Evolutionary conservation across 2,888 invertebrate genomes (phyloP), one percentile per base, ranked within the genome.

Genomic region (Lydus trimaculatus): DNA sequence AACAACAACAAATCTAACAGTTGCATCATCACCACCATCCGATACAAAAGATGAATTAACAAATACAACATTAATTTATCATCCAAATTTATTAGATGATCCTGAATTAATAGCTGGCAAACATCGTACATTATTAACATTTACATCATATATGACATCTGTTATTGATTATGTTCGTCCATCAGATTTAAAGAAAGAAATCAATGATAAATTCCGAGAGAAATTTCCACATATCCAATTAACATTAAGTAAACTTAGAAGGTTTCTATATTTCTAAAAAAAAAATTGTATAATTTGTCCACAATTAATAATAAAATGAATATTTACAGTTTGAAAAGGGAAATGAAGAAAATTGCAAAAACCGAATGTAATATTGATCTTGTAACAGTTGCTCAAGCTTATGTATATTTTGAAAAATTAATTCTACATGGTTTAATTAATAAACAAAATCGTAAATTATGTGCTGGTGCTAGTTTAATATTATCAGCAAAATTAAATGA

Each of bases 361-460:
- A 88, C 92, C 79, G 95, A 96, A 84, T 91, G 90, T 78, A 92
- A 93, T 69, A 89, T 90, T 63, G 98, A 99, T 86, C 87, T 97
- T 69, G 87, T 98, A 71, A 96, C 96, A 0, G 94, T 99, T 20
- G 98, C 99, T 20, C 97, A 97, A 84, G 95, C 98, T 0, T 98
- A 97, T 83, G 98, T 98, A n/a, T 99, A 97, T 86, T 99, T 98
- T 85, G 99, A 99, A 85, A 97, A 97, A 84, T 87, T 99, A 65
- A 97, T 99, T 76, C 88, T 98, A 63, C 94, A 94, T 75, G 94
- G 94, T 82, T 87, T 97, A 70, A 95, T 99, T 63, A 97, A 96
- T 81, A 99, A 99, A 85, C 92, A 92, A 82, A 99, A 99, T 83
- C 90, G 99, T 59, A 99, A 98, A 86, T 87, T 97, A 68, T 97